Percentiles rank a stretch among this genome's conserved stretches.
Evolutionary conservation across 2,888 invertebrate genomes (phyloP).

Genomic region (Drosophila yooni): DNA sequence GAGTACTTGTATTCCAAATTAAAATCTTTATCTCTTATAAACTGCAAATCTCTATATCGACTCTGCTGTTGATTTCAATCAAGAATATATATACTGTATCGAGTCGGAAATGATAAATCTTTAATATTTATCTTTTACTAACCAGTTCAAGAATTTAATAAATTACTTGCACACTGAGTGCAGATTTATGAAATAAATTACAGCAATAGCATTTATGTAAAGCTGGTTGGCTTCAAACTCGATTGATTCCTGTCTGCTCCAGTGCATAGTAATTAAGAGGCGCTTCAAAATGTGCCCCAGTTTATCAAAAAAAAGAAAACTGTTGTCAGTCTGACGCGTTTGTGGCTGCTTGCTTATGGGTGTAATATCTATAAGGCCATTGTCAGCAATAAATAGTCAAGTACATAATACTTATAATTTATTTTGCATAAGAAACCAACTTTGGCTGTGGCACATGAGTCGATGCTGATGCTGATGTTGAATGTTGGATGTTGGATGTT

Average conservation of each 20-base stretch:
- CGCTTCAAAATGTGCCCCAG: constrained; percentile 65
- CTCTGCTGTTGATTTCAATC: background rate
- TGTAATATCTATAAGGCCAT: constrained; percentile 42
- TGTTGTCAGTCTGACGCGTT: background rate
- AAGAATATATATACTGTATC: background rate
- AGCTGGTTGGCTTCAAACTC: constrained; percentile 23
- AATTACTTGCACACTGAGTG: background rate
- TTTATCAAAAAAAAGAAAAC: constrained; percentile 17
- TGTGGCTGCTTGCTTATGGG: constrained; percentile 11
- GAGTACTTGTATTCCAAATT: too few relatives aligned
- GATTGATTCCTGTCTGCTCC: constrained; percentile 51
- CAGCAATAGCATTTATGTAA: constrained; percentile 35
- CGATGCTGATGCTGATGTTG: constrained; percentile 19
- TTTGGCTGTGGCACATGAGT: constrained; percentile 51
- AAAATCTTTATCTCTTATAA: background rate
- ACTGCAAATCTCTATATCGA: rapidly evolving
- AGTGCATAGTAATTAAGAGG: constrained; percentile 66
- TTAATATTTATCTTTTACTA: background rate
- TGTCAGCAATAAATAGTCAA: constrained; percentile 78
- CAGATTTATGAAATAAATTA: constrained; percentile 11
- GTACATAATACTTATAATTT: constrained; percentile 79
- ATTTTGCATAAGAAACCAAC: constrained; percentile 71
- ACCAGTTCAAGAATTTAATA: background rate
- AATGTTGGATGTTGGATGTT: constrained; percentile 28
- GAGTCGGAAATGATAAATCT: background rate